Conservation (phyloP, 2,888 invertebrate species). For the Graphium colonna region DNA sequence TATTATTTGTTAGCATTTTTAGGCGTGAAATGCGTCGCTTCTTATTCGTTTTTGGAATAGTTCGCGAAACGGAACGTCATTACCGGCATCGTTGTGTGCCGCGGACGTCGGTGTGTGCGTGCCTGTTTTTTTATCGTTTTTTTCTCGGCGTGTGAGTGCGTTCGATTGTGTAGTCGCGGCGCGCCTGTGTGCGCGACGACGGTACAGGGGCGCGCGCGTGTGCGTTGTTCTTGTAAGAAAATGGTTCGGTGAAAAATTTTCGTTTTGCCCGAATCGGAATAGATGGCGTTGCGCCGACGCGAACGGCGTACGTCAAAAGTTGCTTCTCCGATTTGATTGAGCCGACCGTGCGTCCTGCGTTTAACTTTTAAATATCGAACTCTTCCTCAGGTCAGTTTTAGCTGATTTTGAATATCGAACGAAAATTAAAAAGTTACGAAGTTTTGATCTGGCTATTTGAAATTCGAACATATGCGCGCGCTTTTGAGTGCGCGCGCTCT, state of each 20-base stretch:
- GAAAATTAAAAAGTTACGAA: conserved; percentile 25
- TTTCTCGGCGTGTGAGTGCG: conserved; percentile 75
- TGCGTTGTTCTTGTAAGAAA: conserved; percentile 74
- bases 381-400: conserved; percentile 18
- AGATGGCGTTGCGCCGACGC: conserved; percentile 71
- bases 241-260: conserved; percentile 75
- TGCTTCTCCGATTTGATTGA: conserved; percentile 39
- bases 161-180: conserved; percentile 62
- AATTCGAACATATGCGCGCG: neutral
- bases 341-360: conserved; percentile 10
- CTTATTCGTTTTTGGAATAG: conserved; percentile 32
- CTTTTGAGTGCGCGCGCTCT: neutral
- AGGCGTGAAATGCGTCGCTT: conserved; percentile 23
- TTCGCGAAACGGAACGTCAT: conserved; percentile 38
- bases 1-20: conserved; percentile 27
- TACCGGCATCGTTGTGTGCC: conserved; percentile 31
- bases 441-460: neutral
- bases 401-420: conserved; percentile 5
- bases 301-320: conserved; percentile 55
- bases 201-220: conserved; percentile 36
- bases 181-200: conserved; percentile 37
- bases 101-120: conserved; percentile 47
- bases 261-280: conserved; percentile 67
- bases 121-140: conserved; percentile 76
- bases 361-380: conserved; percentile 1